Evolutionary conservation across 2,797 vertebrate species (phyloP).

Genomic region (Clarias platycephalus): DNA sequence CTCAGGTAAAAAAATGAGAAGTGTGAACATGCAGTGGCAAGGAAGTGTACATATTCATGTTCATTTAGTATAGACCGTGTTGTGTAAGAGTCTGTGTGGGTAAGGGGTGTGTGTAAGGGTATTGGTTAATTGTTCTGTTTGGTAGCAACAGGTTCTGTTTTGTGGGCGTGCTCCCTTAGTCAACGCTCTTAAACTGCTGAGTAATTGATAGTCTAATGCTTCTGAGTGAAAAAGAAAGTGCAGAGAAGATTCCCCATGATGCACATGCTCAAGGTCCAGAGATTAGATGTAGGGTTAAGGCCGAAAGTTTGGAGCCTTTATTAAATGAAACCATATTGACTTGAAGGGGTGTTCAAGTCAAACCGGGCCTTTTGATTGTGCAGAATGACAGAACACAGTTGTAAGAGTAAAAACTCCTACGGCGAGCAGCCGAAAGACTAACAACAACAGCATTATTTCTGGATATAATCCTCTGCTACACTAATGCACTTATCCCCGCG

Average conservation of each 20-base stretch:
- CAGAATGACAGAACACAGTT: no score
- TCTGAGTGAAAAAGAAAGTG: not conserved
- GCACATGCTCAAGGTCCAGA: not conserved
- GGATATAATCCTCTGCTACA: no score
- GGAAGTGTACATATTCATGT: not conserved
- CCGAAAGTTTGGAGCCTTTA: not conserved
- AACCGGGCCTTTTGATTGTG: no score
- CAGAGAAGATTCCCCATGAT: no score
- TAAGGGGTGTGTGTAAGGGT: constrained; percentile 10
- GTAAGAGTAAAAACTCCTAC: no score
- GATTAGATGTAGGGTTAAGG: not conserved
- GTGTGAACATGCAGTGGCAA: not conserved
- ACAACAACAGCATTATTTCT: no score
- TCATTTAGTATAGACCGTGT: not conserved
- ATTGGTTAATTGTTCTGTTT: constrained; percentile 68
- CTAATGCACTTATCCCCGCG: no score
- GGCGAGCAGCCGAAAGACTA: no score
- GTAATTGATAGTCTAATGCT: constrained; percentile 28
- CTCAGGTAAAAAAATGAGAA: not conserved
- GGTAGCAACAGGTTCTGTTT: constrained; percentile 65
- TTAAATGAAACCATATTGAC: not conserved
- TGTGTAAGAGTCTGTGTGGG: not conserved
- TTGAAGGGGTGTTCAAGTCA: no score
- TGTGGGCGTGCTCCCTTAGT: constrained; percentile 54
- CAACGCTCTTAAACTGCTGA: constrained; percentile 41